Base-by-base conservation (phyloP, 1,140 invertebrate genomes). In the Ostrea edulis region DNA sequence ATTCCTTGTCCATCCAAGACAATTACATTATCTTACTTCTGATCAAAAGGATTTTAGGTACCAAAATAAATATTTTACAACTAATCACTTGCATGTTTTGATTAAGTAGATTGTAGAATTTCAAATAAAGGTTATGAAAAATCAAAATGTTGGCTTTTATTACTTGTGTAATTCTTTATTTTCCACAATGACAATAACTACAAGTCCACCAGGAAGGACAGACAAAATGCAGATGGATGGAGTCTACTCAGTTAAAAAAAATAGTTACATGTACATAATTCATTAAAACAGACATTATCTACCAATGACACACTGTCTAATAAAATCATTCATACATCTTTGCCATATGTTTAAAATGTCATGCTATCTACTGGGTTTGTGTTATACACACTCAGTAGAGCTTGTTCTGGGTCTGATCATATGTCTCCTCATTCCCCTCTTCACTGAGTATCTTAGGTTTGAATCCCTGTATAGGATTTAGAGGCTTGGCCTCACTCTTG, bases 51-150 rank as follows among this genome's bases (percentile, higher is more conserved):
- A 62, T 62, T 62, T 62, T n/a, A 20, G 12, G 35, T 62, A 62
- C n/a, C 55, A 62, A 58, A 58, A 58, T 58, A 17, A 58, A 12
- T 12, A 58, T 58, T 58, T 58, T 58, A 58, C 9, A 20, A 62
- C 14, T 20, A 20, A 20, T 17, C n/a, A 7, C 55, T 62, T 62
- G 17, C 55, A 62, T n/a, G 55, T 2, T 20, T n/a, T 62, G 17
- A 62, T 55, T 12, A 55, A 8, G 54, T 55, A 62, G 35, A 44
- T 44, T 62, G 55, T 62, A 20, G 68, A 25, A 22, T 77, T 77
- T 12, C 22, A 77, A 77, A 77, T 77, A 77, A 77, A 77, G 68
- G 68, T 77, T 77, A 77, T 77, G 68, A 35, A 77, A 77, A 77
- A 77, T 7, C 14, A 12, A 14, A 58, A 62, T 2, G 2, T 62